Base-by-base conservation (phyloP, 2,113 vertebrate genomes). In the Apteryx mantelli region DNA sequence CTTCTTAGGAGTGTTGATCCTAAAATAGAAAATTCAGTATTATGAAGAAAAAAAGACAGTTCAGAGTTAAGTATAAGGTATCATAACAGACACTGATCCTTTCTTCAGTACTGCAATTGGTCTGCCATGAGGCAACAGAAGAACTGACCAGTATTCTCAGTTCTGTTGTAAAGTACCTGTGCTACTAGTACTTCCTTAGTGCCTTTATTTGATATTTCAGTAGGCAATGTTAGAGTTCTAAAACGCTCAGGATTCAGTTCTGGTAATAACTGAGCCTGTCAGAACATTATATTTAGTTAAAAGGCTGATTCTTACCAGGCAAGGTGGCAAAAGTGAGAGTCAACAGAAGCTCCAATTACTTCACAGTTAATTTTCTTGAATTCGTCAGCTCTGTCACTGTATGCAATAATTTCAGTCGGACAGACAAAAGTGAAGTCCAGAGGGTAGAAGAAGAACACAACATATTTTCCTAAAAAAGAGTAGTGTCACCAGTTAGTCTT, bases 381-480 rank as follows among this genome's bases (percentile, higher is more conserved):
- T 64, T 99, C 99, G 2, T 99, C 99, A 5, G 98, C 99, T 13
- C 99, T 98, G 7, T 99, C 99, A 83, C 99, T 99, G 98, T 99
- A 99, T 28, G 99, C 99, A 82, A 99, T 99, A 88, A 99, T 99
- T 98, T 99, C 99, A 34, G 99, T 99, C 9, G 99, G 99, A 89
- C 99, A 99, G 55, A 99, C 99, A 66, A 99, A 99, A 66, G 99
- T 99, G 97, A 99, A 99, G 91, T 99, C 99, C 98, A 99, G 98
- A 0, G 99, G 99, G 81, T 99, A 99, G 98, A 99, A 99, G 97
- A 99, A 99, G 71, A 99, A 99, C 32, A 99, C 99, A 10, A 99
- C 96, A 0, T 99, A 99, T 97, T 99, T 99, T 73, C 99, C 99
- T 99, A 81, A 44, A 79, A 9, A 73, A 87, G 21, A 83, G 66